Evolutionary conservation across 2,113 vertebrate species (phyloP).

Genomic region (Leucosticte australis): DNA sequence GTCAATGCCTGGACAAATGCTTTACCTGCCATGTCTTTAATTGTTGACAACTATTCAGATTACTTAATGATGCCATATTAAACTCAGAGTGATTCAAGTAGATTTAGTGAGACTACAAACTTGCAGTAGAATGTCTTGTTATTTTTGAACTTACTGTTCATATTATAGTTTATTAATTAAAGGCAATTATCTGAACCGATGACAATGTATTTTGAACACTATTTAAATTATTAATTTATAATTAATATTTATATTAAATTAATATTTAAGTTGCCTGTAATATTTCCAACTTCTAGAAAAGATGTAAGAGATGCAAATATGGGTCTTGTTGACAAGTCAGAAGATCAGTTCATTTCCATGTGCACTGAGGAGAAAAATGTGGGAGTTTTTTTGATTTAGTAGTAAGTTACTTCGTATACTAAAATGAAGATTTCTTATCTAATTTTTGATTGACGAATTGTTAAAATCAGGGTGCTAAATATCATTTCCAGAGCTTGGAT

Average conservation of each 20-base stretch:
- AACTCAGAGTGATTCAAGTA: no score
- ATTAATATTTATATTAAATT: no score
- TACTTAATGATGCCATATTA: no score
- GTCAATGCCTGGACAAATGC: neutral
- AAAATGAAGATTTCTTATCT: neutral
- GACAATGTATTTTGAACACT: no score
- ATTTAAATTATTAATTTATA: no score
- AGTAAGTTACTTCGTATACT: neutral
- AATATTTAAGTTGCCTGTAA: no score
- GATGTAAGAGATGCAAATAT: neutral
- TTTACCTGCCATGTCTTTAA: neutral
- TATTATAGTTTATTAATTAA: no score
- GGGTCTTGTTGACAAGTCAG: neutral
- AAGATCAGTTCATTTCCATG: neutral
- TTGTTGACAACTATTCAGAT: no score
- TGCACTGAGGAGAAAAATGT: neutral
- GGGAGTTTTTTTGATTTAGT: neutral
- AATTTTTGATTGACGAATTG: neutral
- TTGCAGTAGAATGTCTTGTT: no score
- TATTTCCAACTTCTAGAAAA: neutral
- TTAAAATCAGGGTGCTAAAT: neutral
- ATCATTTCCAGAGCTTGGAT: neutral
- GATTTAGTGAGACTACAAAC: no score
- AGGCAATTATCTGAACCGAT: no score
- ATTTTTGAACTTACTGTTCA: no score